A percentile compares a stretch with the other conserved stretches of the same genome.
Conservation (phyloP, 2,113 vertebrate species). For the Jaculus jaculus region DNA sequence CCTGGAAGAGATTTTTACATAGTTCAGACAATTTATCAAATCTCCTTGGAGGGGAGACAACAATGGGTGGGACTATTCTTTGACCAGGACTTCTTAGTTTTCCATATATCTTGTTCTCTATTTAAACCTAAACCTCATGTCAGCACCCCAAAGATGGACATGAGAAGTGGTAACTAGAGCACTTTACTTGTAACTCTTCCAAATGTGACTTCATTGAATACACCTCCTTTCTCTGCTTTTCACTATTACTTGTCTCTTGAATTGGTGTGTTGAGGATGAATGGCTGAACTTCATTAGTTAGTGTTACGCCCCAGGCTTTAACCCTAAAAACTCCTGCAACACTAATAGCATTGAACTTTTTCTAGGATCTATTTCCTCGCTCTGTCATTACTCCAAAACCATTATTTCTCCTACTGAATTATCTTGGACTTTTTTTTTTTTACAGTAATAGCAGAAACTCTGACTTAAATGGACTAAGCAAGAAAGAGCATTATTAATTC, state of each 20-base stretch:
- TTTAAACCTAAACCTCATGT: neutral
- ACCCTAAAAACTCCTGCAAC: neutral
- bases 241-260: neutral
- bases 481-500: slow-evolving; percentile 38
- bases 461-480: slow-evolving; percentile 30
- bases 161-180: neutral
- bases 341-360: slow-evolving; percentile 35
- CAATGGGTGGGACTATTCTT: too few relatives aligned
- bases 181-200: neutral
- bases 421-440: neutral
- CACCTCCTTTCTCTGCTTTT: neutral
- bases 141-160: neutral
- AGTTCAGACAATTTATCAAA: neutral
- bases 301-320: neutral
- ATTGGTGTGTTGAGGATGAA: neutral
- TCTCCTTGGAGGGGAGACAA: too few relatives aligned
- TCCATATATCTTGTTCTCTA: neutral
- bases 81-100: neutral
- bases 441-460: slow-evolving; percentile 25
- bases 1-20: neutral
- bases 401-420: slow-evolving; percentile 27
- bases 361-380: neutral
- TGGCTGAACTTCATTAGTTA: neutral
- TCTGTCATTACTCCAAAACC: neutral
- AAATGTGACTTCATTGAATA: neutral